phyloP scores from a whole-genome alignment of 2,888 invertebrate genomes.

The Ectobius pallidus region DNA sequence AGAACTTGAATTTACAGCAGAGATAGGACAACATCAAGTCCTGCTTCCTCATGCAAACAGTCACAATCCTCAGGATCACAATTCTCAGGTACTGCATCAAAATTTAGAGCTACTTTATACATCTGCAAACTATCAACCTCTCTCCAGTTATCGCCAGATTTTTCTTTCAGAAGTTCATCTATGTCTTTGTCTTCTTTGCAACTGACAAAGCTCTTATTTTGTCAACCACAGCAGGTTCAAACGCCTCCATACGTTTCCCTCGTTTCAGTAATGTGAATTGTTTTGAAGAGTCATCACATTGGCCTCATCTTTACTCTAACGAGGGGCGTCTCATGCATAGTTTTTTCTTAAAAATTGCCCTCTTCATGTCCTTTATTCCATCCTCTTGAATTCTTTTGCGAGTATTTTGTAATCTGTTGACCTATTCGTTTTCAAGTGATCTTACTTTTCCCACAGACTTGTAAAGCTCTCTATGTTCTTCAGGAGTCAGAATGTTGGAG shows the following conservation, averaged over 20 bases:
- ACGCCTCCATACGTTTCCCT: background rate
- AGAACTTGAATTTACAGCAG: background rate
- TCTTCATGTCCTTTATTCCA: too few relatives aligned
- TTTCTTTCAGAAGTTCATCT: too few relatives aligned
- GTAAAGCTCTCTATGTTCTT: background rate
- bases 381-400: background rate
- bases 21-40: background rate
- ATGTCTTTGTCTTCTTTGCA: background rate
- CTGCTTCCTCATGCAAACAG: background rate
- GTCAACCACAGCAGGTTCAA: background rate
- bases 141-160: background rate
- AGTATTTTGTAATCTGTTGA: background rate
- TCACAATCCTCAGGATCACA: background rate
- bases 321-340: background rate
- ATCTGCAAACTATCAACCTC: too few relatives aligned
- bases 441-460: background rate
- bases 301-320: background rate
- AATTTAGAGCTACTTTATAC: too few relatives aligned
- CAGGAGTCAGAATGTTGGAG: too few relatives aligned
- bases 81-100: too few relatives aligned
- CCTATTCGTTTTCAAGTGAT: background rate
- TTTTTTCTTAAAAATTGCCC: background rate
- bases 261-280: background rate
- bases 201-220: background rate
- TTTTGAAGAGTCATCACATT: background rate